Conservation (phyloP, 1,140 invertebrate species). For the Helicorthomorpha holstii region DNA sequence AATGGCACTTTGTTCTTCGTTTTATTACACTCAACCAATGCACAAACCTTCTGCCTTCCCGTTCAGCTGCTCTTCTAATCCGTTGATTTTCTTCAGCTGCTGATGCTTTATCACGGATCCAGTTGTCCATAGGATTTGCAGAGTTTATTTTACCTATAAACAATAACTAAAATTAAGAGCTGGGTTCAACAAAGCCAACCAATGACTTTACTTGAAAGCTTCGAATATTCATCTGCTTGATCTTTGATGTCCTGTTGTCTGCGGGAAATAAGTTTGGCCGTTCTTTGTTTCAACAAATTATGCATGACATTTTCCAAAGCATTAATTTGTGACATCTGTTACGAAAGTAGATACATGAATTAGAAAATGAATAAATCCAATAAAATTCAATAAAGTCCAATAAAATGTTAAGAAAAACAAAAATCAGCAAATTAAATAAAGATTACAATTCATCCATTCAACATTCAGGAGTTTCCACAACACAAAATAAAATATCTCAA, state of each 20-base stretch:
- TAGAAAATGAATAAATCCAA: too few species aligned
- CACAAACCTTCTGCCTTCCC: constrained; percentile 55
- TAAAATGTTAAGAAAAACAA: too few species aligned
- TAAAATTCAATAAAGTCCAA: too few species aligned
- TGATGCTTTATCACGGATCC: constrained; percentile 27
- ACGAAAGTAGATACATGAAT: too few species aligned
- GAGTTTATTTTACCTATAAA: background rate
- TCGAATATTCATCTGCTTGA: constrained; percentile 70
- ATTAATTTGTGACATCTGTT: constrained; percentile 56
- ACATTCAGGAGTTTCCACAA: constrained; percentile 3
- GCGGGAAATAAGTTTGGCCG: constrained; percentile 55
- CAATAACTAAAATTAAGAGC: too few species aligned
- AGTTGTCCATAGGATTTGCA: background rate
- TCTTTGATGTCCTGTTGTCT: constrained; percentile 77
- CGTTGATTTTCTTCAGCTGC: constrained; percentile 46
- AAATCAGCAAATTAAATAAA: constrained; percentile 12
- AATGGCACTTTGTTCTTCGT: background rate
- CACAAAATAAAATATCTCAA: constrained; percentile 7
- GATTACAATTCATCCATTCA: constrained; percentile 17
- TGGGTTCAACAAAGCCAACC: background rate
- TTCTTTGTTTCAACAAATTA: constrained; percentile 47
- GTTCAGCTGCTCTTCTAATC: constrained; percentile 61
- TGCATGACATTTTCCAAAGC: constrained; percentile 59
- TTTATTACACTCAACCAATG: too few species aligned
- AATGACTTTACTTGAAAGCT: constrained; percentile 5